A percentile compares a stretch with the other conserved stretches of the same genome.
These are phyloP conservation scores for Rutilus rutilus DNA, from an alignment of 2,113 vertebrate species.

Conservation along the genomic window DNA sequence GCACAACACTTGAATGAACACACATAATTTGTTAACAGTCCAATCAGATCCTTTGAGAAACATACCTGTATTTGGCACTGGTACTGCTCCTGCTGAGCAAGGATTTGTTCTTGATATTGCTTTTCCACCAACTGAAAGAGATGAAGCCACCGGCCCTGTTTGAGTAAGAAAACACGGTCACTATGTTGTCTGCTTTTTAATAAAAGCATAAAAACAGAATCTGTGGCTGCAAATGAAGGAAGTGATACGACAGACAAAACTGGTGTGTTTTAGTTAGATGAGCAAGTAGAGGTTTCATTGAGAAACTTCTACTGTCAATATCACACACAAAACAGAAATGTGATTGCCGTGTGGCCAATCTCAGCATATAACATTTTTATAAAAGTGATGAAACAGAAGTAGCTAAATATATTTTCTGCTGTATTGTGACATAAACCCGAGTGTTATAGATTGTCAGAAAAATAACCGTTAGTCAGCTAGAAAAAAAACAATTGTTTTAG, in stretches of 20 bases:
- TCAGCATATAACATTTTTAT: neutral
- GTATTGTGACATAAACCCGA: neutral
- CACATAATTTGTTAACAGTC: neutral
- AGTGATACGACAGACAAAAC: neutral
- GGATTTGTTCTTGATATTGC: slow-evolving; percentile 92
- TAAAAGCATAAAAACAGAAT: neutral
- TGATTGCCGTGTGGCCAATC: neutral
- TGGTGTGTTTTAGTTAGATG: neutral
- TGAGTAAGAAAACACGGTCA: slow-evolving; percentile 58
- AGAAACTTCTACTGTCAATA: too few species aligned
- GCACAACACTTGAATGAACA: neutral
- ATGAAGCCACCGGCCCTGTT: slow-evolving; percentile 88
- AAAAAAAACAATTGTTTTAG: neutral
- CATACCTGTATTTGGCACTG: slow-evolving; percentile 91
- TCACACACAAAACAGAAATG: neutral
- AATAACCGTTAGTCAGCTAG: too few species aligned
- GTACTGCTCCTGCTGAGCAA: slow-evolving; percentile 91
- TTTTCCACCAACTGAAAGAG: slow-evolving; percentile 90
- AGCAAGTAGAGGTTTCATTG: neutral
- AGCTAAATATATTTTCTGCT: too few species aligned
- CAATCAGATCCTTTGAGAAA: slow-evolving; percentile 11
- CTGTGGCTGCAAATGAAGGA: neutral
- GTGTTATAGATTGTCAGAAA: neutral
- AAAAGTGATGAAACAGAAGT: neutral
- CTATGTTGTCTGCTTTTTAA: too few species aligned